phyloP scores from a whole-genome alignment of 2,888 invertebrate genomes.

The Temnothorax unifasciatus region DNA sequence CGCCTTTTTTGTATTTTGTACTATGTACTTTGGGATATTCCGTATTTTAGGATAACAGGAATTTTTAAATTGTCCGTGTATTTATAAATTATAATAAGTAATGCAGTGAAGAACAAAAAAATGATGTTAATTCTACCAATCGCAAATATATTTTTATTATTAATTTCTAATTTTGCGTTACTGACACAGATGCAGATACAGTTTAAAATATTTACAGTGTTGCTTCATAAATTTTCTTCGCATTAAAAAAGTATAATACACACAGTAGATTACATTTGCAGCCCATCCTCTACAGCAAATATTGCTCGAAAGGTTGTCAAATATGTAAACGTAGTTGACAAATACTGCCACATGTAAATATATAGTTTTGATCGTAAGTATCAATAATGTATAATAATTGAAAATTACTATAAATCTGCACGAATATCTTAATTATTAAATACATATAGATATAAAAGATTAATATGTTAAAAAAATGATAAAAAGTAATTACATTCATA shows the following conservation, averaged over 20 bases:
- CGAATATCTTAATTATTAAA: not conserved
- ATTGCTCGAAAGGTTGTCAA: conserved; percentile 69
- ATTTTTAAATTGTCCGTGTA: not conserved
- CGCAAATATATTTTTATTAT: not conserved
- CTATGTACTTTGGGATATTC: too few species aligned
- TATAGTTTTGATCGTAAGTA: not conserved
- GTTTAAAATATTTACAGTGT: not conserved
- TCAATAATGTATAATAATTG: not conserved
- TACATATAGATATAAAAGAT: not conserved
- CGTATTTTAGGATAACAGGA: too few species aligned
- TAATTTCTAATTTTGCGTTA: not conserved
- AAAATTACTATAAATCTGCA: not conserved
- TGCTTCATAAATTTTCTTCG: not conserved
- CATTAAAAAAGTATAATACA: not conserved
- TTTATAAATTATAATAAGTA: not conserved
- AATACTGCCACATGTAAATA: conserved; percentile 61
- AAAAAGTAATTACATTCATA: not conserved
- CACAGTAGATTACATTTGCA: not conserved
- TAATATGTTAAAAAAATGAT: not conserved
- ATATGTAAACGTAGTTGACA: conserved; percentile 69
- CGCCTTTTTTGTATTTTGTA: not conserved
- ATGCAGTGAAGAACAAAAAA: not conserved
- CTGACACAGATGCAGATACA: not conserved
- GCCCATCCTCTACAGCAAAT: not conserved
- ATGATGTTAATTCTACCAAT: not conserved